Evolutionary conservation across 1,140 invertebrate species (phyloP).

Genomic region (Hylaeus volcanicus): DNA sequence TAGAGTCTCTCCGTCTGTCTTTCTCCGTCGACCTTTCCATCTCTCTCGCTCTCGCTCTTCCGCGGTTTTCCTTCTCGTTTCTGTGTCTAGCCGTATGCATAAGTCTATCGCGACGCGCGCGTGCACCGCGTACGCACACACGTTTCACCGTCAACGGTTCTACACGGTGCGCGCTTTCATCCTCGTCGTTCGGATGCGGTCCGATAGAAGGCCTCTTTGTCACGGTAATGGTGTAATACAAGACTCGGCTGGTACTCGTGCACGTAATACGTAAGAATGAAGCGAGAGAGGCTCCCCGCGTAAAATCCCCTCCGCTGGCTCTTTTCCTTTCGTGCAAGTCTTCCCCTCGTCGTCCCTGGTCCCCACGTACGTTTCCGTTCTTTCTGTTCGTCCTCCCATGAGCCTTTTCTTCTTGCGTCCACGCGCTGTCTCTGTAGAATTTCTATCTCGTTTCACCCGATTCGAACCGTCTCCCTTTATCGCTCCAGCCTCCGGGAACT

Average conservation of each 20-base stretch:
- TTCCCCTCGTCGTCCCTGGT: constrained; percentile 1
- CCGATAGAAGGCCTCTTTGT: constrained; percentile 57
- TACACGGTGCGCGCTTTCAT: constrained; percentile 16
- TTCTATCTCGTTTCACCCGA: constrained; percentile 39
- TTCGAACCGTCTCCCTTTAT: constrained; percentile 23
- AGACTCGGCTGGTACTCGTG: constrained; percentile 37
- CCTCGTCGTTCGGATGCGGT: constrained; percentile 24
- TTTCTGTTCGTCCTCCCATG: constrained; percentile 58
- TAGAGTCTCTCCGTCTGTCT: constrained; percentile 28
- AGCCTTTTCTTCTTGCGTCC: constrained; percentile 32
- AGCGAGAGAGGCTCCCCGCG: constrained; percentile 24
- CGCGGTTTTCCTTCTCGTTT: constrained; percentile 19
- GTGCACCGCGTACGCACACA: constrained; percentile 19
- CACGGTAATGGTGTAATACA: constrained; percentile 63
- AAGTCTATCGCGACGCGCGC: constrained; percentile 4
- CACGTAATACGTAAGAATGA: constrained; percentile 62
- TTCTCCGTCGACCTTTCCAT: not conserved
- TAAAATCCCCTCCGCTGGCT: not conserved
- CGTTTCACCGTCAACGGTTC: constrained; percentile 4
- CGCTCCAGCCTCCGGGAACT: constrained; percentile 2
- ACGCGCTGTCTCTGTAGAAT: constrained; percentile 11
- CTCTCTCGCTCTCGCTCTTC: not conserved
- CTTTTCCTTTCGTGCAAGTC: not conserved
- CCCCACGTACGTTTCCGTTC: constrained; percentile 36
- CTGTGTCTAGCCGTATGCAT: constrained; percentile 16